phyloP scores from a whole-genome alignment of 2,113 vertebrate species.

The Lanius ludovicianus region DNA sequence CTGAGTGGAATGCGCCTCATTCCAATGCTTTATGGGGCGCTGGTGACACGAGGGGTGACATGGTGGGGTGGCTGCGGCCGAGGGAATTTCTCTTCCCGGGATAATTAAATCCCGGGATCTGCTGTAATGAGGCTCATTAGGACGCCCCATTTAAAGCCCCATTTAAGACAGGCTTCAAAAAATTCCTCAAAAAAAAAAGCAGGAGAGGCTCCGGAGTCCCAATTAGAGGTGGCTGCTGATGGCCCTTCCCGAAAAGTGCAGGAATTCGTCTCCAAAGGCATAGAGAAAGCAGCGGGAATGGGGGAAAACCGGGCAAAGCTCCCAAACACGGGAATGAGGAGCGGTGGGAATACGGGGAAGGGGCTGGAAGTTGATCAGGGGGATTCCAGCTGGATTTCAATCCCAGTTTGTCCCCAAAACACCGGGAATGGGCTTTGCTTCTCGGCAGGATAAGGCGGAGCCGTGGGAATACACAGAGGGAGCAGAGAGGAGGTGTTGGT shows the following conservation, averaged over 20 bases:
- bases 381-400: accelerated
- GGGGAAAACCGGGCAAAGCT: background rate
- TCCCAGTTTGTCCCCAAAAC: background rate
- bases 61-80: background rate
- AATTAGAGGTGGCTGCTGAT: background rate
- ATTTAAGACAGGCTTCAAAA: background rate
- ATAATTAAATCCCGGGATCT: conserved; percentile 23
- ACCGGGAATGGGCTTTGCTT: background rate
- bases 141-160: conserved; percentile 38
- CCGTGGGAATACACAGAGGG: no score
- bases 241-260: background rate
- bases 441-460: background rate
- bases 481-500: no score
- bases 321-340: background rate
- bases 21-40: conserved; percentile 10
- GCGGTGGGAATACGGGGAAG: accelerated
- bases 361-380: accelerated
- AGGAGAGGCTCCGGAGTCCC: background rate
- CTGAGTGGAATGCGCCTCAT: background rate
- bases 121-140: conserved; percentile 53
- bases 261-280: background rate
- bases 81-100: background rate
- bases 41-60: background rate
- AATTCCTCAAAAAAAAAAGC: background rate
- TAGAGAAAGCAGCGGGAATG: accelerated